Evolutionary conservation across 2,888 invertebrate species (phyloP).

Genomic region (Limenitis camilla): DNA sequence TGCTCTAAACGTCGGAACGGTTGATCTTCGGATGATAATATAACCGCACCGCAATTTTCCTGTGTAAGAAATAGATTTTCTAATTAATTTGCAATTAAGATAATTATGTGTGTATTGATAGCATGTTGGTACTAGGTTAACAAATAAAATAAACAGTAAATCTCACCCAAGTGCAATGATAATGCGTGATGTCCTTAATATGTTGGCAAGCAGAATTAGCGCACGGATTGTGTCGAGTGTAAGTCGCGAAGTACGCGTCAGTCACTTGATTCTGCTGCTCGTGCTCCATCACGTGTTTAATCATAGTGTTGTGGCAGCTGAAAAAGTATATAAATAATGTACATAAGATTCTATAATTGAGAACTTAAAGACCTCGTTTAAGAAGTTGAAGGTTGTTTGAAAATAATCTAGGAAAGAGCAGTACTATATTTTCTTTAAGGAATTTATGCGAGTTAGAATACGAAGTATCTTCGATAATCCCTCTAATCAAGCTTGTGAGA

Average conservation of each 20-base stretch:
- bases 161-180: conserved; percentile 91
- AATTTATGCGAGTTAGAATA: too few species aligned
- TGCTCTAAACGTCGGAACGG: conserved; percentile 88
- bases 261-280: conserved; percentile 91
- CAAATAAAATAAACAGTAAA: not conserved
- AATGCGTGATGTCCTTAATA: conserved; percentile 86
- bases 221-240: conserved; percentile 77
- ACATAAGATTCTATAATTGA: too few species aligned
- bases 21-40: conserved; percentile 82
- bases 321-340: conserved; percentile 3
- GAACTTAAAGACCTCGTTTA: too few species aligned
- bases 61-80: too few species aligned
- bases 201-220: conserved; percentile 82
- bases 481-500: too few species aligned
- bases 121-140: too few species aligned
- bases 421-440: too few species aligned
- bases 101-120: not conserved
- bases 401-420: conserved; percentile 6
- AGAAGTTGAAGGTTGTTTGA: too few species aligned
- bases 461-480: too few species aligned
- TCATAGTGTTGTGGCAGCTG: conserved; percentile 80
- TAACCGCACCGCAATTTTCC: conserved; percentile 87
- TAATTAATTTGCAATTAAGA: too few species aligned
- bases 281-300: conserved; percentile 91
- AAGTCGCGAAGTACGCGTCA: conserved; percentile 82